Base-by-base conservation (phyloP, 2,113 vertebrate species). In the Otis tarda region DNA sequence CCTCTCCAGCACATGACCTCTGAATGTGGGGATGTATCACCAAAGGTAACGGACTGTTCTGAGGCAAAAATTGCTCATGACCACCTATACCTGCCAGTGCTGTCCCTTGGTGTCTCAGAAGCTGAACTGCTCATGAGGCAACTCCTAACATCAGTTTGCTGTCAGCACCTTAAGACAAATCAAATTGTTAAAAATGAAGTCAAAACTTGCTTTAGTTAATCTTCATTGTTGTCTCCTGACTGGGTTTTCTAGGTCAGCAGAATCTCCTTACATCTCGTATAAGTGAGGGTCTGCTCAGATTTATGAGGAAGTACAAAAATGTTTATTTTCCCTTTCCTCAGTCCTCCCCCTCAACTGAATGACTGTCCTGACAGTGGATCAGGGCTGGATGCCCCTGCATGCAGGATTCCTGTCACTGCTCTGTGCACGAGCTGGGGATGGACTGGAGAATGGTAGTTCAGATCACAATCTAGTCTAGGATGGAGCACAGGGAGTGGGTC, bases 401-500 rank as follows among this genome's bases (percentile, higher is more conserved):
- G 43, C 21, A 76, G 33, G 43, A 43, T 30, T 63, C 10, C 49
- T 64, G 30, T 45, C 27, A 24, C 18, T 22, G 25, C 18, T 41
- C 25, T 49, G 25, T 12, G 37, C 33, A 10, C 0, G 2, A 43
- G 45, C 25, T 65, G 39, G 57, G 24, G 31, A 21, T 22, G 22
- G n/a, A 41, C 53, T 28, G n/a, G 8, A 78, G 45, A 35, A 41
- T 15, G 22, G 22, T 56, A 13, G 14, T 49, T 22, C 39, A 24
- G 33, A 47, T 53, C 65, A 53, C 24, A 52, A 16, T 14, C 35
- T 33, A 45, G 33, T 10, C 37, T 47, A 57, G 56, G 49, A 63
- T 31, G 45, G 50, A 88, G 27, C 50, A 45, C 49, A 52, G 0
- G 2, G 28, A 53, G 8, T 7, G 2, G 4, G 16, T 37, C 52